These are phyloP conservation scores for Malthinus flaveolus DNA, from an alignment of 2,888 invertebrate species.

Conservation along the genomic window DNA sequence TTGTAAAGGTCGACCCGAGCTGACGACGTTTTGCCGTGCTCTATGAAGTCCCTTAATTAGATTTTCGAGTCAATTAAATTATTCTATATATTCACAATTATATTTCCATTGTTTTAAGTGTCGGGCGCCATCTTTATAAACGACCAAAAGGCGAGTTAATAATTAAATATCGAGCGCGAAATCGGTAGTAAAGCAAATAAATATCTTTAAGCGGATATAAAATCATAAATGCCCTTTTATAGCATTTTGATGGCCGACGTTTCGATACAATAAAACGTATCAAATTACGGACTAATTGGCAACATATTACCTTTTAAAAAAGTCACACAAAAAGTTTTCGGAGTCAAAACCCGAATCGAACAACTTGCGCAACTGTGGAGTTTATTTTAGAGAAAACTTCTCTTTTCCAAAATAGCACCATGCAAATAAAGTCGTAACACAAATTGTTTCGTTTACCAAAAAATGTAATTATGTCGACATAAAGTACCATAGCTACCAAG, in stretches of 20 bases:
- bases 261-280: not conserved
- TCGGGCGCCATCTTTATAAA: constrained; percentile 14
- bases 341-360: too few relatives aligned
- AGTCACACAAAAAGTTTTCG: too few relatives aligned
- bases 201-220: too few relatives aligned
- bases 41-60: constrained; percentile 28
- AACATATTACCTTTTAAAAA: too few relatives aligned
- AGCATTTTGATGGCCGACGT: not conserved
- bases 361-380: too few relatives aligned
- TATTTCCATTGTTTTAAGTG: constrained; percentile 29
- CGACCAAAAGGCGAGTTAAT: constrained; percentile 15
- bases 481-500: too few relatives aligned
- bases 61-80: constrained; percentile 30
- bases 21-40: constrained; percentile 22
- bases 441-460: too few relatives aligned
- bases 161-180: constrained; percentile 13
- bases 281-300: not conserved
- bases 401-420: too few relatives aligned
- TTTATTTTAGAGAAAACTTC: too few relatives aligned
- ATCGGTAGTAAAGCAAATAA: not conserved
- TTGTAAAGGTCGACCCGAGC: constrained; percentile 21
- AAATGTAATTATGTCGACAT: too few relatives aligned
- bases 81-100: constrained; percentile 27
- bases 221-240: not conserved
- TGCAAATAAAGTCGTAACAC: too few relatives aligned